phyloP scores from a whole-genome alignment of 92 coral and sea anemone genomes.

The Epizoanthus ramosus region DNA sequence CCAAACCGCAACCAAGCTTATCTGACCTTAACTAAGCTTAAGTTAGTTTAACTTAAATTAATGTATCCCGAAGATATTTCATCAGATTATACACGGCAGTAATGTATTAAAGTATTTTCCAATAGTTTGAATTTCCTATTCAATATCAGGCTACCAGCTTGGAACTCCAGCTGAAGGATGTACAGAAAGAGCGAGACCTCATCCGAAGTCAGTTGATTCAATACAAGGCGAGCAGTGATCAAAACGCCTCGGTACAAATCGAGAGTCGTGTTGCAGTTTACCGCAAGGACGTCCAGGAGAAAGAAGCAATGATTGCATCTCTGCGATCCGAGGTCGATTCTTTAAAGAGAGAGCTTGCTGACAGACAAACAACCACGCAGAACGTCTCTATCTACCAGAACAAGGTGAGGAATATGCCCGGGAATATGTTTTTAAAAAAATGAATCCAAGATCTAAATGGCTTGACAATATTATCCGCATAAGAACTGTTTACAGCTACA shows the following conservation, averaged over 20 bases:
- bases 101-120: background rate
- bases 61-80: background rate
- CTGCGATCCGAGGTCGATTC: constrained; percentile 48
- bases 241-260: constrained; percentile 45
- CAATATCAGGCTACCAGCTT: constrained; percentile 5
- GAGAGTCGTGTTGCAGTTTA: constrained; percentile 53
- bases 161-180: constrained; percentile 32
- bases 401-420: background rate
- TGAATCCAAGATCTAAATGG: too few species aligned
- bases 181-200: constrained; percentile 43
- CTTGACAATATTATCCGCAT: too few species aligned
- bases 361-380: constrained; percentile 9
- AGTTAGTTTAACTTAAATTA: too few species aligned
- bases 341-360: constrained; percentile 28
- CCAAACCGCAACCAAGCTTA: too few species aligned
- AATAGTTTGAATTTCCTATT: too few species aligned
- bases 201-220: constrained; percentile 46
- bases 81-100: background rate
- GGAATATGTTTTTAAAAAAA: too few species aligned
- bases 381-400: constrained; percentile 5
- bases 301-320: constrained; percentile 35
- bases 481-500: too few species aligned
- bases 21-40: too few species aligned
- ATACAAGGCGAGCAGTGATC: constrained; percentile 44
- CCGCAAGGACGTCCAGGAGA: constrained; percentile 51